Evolutionary conservation across 2,113 vertebrate species (phyloP), one percentile per base, ranked within the genome.

Genomic region (Mirza zaza): DNA sequence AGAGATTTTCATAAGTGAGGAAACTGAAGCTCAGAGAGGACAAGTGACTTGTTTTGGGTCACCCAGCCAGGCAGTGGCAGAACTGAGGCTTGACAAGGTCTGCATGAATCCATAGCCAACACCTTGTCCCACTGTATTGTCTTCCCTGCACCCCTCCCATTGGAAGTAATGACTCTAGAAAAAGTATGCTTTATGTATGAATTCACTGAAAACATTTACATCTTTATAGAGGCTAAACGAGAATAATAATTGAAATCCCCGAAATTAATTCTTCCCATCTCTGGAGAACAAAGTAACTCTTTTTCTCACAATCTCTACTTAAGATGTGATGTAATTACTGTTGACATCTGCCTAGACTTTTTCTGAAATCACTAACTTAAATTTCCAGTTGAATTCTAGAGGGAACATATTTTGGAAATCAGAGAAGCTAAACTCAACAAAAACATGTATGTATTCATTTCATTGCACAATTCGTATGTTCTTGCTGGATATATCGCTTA

Each of bases 271-370:
- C 92, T 97, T 96, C 71, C 95, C 94, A 12, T 94, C 95, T 97
- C 97, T 97, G 79, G 87, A 98, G 93, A 92, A 90, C 39, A 85
- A 79, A 39, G 57, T 95, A 96, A 94, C 94, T 95, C 97, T 87
- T 98, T 98, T 97, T 94, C 97, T 96, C 95, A 94, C 76, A 87
- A 57, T 90, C 95, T 98, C 96, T 97, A 48, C 34, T 67, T 39
- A 61, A 82, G 45, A 87, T 87, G 27, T 94, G 96, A 97, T 95
- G 68, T 95, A 96, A 98, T 98, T 97, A 97, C 95, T 97, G 89
- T 93, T 97, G 97, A 98, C 97, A 98, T 97, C 94, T 97, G 95
- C 95, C 95, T 96, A 94, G 83, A 68, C 70, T 92, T 97, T 87
- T 97, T 68, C 97, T 97, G 83, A 97, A 98, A 95, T 81, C 65